These are phyloP conservation scores for Samia ricini DNA, from an alignment of 1,140 invertebrate species.

Conservation along the genomic window DNA sequence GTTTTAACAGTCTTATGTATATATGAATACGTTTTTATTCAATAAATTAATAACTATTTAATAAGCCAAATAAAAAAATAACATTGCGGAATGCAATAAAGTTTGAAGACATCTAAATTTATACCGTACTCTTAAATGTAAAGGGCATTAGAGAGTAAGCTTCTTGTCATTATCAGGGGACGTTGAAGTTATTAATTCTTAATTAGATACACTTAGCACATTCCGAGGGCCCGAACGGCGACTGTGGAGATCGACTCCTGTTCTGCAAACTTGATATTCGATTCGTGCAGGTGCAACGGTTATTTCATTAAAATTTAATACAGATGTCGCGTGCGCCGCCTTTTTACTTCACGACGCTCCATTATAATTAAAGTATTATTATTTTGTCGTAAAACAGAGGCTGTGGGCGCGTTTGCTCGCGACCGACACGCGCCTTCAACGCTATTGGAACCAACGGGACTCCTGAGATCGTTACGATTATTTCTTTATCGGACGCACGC, in stretches of 20 bases:
- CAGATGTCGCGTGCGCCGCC: slow-evolving; percentile 69
- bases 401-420: slow-evolving; percentile 29
- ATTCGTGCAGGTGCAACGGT: slow-evolving; percentile 57
- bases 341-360: slow-evolving; percentile 64
- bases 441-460: slow-evolving; percentile 46
- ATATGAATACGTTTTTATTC: not conserved
- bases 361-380: slow-evolving; percentile 74
- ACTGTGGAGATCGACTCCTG: slow-evolving; percentile 46
- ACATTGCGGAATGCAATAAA: not conserved
- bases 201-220: slow-evolving; percentile 57
- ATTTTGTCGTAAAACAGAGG: slow-evolving; percentile 67
- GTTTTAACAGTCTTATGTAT: not conserved
- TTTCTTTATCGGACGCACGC: slow-evolving; percentile 45
- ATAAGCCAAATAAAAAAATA: not conserved
- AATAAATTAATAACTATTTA: not conserved
- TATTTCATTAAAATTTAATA: slow-evolving; percentile 73
- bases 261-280: slow-evolving; percentile 34
- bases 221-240: slow-evolving; percentile 37
- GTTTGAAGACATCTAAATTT: not conserved
- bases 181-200: slow-evolving; percentile 45
- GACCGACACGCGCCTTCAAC: slow-evolving; percentile 47
- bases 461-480: slow-evolving; percentile 41
- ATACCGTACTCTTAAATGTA: not conserved
- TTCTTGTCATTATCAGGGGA: not conserved
- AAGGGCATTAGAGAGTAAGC: not conserved